phyloP scores from a whole-genome alignment of 2,888 invertebrate genomes.

The Tachina lurida region DNA sequence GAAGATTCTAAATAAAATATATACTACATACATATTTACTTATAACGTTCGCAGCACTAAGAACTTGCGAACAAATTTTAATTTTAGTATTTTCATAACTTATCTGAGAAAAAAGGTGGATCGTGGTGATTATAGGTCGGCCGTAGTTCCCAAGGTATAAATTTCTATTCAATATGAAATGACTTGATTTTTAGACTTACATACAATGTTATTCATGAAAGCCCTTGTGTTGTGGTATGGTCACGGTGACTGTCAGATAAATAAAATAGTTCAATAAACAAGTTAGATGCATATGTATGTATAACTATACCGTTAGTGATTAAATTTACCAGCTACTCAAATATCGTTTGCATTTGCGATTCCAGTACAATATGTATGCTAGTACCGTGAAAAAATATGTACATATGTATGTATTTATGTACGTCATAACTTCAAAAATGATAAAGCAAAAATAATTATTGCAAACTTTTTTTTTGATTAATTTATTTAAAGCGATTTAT shows the following conservation, averaged over 20 bases:
- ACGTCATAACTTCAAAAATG: constrained; percentile 46
- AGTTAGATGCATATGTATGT: background rate
- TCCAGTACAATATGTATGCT: background rate
- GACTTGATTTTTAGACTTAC: no score
- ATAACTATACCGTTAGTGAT: constrained; percentile 38
- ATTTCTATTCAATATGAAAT: no score
- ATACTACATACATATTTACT: no score
- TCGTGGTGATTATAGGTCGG: no score
- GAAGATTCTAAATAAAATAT: no score
- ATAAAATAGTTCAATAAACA: constrained; percentile 12
- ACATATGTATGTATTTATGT: background rate
- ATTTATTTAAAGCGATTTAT: constrained; percentile 33
- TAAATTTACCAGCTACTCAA: constrained; percentile 27
- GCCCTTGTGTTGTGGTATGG: background rate
- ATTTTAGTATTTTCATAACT: no score
- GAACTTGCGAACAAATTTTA: no score
- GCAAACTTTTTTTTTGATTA: background rate
- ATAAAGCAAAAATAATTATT: background rate
- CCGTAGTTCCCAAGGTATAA: no score
- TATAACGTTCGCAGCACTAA: no score
- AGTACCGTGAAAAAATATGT: background rate
- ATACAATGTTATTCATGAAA: background rate
- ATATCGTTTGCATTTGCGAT: background rate
- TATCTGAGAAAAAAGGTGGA: no score
- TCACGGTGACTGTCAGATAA: background rate